Evolutionary conservation across 2,888 invertebrate genomes (phyloP), one percentile per base, ranked within the genome.

Genomic region (Seladonia tumulorum): DNA sequence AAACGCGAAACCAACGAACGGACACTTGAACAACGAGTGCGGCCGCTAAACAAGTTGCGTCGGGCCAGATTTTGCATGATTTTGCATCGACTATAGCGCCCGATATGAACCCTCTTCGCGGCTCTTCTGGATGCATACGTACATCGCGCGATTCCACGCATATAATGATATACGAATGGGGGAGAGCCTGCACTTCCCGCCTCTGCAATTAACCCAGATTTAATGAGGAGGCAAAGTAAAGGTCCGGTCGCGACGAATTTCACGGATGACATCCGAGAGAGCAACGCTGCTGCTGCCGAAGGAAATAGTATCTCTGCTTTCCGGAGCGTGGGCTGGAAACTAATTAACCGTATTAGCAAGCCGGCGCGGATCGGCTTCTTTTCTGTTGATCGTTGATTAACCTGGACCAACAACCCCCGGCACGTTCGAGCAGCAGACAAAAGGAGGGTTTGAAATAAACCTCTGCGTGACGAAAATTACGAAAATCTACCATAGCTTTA

Each of bases 141-240:
- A 14, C 22, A 22, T 63, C 53, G 53, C 22, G n/a, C 76, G 68
- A 49, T 57, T 39, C 49, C 49, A 22, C 29, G 72, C 72, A 22
- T 29, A 45, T 72, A 72, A 72, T 72, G 72, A 22, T 29, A 22
- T 29, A 49, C 25, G 29, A 53, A 73, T 35, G 29, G 10, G 35
- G 10, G 35, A 22, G 35, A 22, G 35, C 25, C 35, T 35, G 18
- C 71, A 81, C 68, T 79, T 73, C 35, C n/a, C 42, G 47, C 76
- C 22, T 79, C 42, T 47, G 76, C 73, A 75, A 74, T 80, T 77
- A 80, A 86, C 45, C 73, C 29, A 77, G 74, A 66, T 75, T 80
- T 84, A 80, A 73, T 74, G 76, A 25, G 29, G 76, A 82, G 78
- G 63, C 29, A 29, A 63, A 63, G 68, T 35, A 73, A 63, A 82